Conservation (phyloP, 2,113 vertebrate species). For the Macaca mulatta region DNA sequence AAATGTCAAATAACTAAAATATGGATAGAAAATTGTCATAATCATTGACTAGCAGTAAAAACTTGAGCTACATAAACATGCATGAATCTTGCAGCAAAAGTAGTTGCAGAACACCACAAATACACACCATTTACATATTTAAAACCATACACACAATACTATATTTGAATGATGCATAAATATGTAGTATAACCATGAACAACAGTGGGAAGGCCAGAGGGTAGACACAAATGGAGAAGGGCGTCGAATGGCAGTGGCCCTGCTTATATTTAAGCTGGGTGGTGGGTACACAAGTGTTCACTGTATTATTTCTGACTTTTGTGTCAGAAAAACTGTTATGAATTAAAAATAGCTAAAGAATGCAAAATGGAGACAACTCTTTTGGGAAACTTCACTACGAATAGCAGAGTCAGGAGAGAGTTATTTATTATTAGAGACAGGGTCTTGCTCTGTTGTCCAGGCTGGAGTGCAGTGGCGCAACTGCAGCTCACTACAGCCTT, state of each 20-base stretch:
- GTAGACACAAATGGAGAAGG: neutral
- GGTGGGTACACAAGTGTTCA: neutral
- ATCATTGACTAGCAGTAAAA: neutral
- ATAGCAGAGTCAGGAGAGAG: neutral
- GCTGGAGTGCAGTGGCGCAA: no score
- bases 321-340: neutral
- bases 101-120: neutral
- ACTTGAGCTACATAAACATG: neutral
- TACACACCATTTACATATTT: neutral
- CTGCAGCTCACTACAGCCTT: no score
- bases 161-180: neutral
- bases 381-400: neutral
- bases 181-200: neutral
- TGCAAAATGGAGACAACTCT: neutral
- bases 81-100: neutral
- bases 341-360: neutral
- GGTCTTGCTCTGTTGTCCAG: no score
- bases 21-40: neutral
- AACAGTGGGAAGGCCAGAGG: neutral
- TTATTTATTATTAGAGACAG: neutral
- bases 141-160: neutral
- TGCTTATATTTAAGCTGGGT: neutral
- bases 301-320: neutral
- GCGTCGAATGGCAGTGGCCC: neutral
- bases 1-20: neutral